Percentiles rank a stretch among this genome's conserved stretches.
Evolutionary conservation across 1,140 invertebrate genomes (phyloP).

Genomic region (Scaptomyza montana): DNA sequence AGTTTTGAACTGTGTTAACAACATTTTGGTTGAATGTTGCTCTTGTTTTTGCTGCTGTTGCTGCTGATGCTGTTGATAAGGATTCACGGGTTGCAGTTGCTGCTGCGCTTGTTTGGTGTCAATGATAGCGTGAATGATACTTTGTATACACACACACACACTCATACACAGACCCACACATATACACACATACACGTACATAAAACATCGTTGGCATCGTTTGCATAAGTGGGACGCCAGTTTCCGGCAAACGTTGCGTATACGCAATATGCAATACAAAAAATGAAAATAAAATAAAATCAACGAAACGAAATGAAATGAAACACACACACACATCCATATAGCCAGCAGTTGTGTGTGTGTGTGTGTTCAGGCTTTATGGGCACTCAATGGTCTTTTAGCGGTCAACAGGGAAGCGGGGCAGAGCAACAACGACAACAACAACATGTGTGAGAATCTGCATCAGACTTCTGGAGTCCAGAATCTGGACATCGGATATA

Average conservation of each 20-base stretch:
- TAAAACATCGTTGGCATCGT: conserved; percentile 25
- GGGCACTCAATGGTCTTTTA: conserved; percentile 16
- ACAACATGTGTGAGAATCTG: conserved; percentile 19
- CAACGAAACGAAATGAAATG: conserved; percentile 12
- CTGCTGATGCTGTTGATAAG: conserved; percentile 40
- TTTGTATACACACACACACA: conserved; percentile 46
- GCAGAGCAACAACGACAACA: background rate
- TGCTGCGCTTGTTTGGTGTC: conserved; percentile 51
- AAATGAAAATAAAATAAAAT: conserved; percentile 1
- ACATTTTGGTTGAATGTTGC: conserved; percentile 13
- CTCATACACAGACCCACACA: background rate
- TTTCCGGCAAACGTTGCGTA: conserved; percentile 50
- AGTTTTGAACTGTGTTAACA: conserved; percentile 44
- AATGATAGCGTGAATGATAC: conserved; percentile 76
- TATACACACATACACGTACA: conserved; percentile 1
- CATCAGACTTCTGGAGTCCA: background rate
- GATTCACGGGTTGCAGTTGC: conserved; percentile 12
- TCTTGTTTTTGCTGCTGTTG: conserved; percentile 33
- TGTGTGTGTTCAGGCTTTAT: conserved; percentile 13
- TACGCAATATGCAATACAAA: conserved; percentile 53
- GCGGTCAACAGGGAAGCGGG: conserved; percentile 1
- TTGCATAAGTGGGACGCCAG: conserved; percentile 47
- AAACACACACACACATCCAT: conserved; percentile 10
- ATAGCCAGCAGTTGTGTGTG: background rate
- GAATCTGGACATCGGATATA: background rate